Conservation (phyloP, 2,113 vertebrate species). For the Pseudopodoces humilis region DNA sequence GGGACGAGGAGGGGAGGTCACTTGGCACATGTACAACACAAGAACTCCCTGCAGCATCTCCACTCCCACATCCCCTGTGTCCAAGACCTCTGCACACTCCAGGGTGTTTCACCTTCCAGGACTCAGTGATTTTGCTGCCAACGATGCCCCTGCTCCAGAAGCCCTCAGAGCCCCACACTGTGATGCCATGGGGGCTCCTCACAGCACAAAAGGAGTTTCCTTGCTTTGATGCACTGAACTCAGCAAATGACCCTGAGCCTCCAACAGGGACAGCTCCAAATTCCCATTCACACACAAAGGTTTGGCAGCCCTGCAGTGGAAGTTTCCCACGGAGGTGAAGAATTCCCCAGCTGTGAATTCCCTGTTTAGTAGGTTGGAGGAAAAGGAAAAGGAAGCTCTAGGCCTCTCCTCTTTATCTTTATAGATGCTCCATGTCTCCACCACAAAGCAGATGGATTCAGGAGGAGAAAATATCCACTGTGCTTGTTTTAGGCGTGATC, state of each 20-base stretch:
- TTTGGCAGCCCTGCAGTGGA: neutral
- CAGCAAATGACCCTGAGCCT: neutral
- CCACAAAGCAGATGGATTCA: neutral
- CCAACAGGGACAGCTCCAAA: neutral
- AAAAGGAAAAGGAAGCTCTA: neutral
- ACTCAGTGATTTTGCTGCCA: neutral
- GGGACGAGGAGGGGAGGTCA: neutral
- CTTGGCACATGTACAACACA: neutral
- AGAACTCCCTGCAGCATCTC: neutral
- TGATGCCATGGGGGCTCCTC: accelerated
- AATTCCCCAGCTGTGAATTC: neutral
- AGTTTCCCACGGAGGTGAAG: neutral
- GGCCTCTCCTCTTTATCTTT: neutral
- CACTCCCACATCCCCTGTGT: neutral
- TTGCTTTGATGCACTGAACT: accelerated
- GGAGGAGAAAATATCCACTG: neutral
- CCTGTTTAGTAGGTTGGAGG: neutral
- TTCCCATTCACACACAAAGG: neutral
- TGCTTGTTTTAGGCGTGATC: accelerated
- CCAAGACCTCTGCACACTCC: neutral
- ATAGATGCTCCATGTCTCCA: neutral
- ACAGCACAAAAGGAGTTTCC: neutral
- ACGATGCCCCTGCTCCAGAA: neutral
- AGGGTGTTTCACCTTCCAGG: accelerated
- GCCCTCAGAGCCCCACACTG: neutral